These are phyloP conservation scores for Cololabis saira DNA, from an alignment of 2,113 vertebrate species.

Conservation along the genomic window DNA sequence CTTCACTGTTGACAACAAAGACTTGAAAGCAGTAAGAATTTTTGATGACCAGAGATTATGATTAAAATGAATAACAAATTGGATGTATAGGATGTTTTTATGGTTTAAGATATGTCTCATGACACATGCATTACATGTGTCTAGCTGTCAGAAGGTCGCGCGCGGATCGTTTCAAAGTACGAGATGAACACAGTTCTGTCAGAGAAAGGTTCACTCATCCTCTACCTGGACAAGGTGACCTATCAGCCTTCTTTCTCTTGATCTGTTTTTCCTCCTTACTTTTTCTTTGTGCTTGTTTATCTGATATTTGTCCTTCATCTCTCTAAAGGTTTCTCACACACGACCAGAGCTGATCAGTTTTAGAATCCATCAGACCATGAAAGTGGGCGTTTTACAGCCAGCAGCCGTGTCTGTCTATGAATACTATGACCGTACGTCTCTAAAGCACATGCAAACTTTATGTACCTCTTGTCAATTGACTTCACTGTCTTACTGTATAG, in stretches of 20 bases:
- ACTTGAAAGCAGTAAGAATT: conserved; percentile 71
- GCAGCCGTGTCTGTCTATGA: conserved; percentile 85
- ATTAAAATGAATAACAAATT: no score
- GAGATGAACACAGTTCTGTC: conserved; percentile 71
- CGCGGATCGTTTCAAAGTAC: conserved; percentile 82
- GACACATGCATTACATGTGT: background rate
- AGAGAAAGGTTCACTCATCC: conserved; percentile 82
- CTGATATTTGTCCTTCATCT: background rate
- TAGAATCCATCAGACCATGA: conserved; percentile 76
- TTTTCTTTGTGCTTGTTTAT: background rate
- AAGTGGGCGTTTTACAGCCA: conserved; percentile 84
- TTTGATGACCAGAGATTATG: no score
- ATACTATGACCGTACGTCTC: conserved; percentile 68
- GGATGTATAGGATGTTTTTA: background rate
- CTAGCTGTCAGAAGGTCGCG: conserved; percentile 77
- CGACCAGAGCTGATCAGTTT: conserved; percentile 73
- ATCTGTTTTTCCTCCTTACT: conserved; percentile 1
- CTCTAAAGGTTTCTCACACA: conserved; percentile 69
- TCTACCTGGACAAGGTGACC: conserved; percentile 88
- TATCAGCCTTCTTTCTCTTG: background rate
- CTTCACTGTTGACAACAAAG: conserved; percentile 67
- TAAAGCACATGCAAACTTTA: background rate
- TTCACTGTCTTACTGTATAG: no score
- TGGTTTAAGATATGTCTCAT: no score
- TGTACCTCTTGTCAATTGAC: no score